These are phyloP conservation scores for Etheostoma perlongum DNA, from an alignment of 2,797 vertebrate species.

Conservation along the genomic window DNA sequence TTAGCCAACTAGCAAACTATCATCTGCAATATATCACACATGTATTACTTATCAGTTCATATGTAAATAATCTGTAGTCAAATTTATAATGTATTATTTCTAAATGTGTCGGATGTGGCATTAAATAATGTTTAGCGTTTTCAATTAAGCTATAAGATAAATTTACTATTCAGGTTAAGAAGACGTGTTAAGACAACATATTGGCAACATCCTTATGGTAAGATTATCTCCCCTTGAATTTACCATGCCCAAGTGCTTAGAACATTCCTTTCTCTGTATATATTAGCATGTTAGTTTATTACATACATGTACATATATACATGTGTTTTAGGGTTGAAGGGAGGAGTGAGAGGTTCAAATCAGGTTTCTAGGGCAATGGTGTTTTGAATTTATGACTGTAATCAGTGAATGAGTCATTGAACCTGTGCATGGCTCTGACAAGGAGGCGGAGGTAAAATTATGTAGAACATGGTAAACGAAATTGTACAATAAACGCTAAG, in stretches of 20 bases:
- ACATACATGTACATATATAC: slow-evolving; percentile 25
- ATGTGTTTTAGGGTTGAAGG: slow-evolving; percentile 35
- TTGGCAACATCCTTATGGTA: slow-evolving; percentile 43
- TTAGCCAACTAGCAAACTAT: background rate
- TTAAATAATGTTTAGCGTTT: no score
- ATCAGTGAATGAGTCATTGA: slow-evolving; percentile 60
- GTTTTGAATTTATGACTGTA: slow-evolving; percentile 65
- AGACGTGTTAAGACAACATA: slow-evolving; percentile 14
- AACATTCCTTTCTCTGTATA: slow-evolving; percentile 62
- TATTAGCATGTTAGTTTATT: slow-evolving; percentile 69
- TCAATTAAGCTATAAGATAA: no score
- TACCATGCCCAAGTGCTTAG: slow-evolving; percentile 20
- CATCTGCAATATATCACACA: no score
- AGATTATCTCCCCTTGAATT: slow-evolving; percentile 52
- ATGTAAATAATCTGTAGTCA: no score
- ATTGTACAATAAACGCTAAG: background rate
- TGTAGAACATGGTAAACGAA: slow-evolving; percentile 3
- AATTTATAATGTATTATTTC: no score
- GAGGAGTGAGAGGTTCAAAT: slow-evolving; percentile 31
- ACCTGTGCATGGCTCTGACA: slow-evolving; percentile 27
- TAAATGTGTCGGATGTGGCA: no score
- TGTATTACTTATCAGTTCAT: no score
- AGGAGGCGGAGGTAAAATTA: slow-evolving; percentile 13
- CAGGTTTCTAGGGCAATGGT: slow-evolving; percentile 62
- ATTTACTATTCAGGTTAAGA: background rate